Percentiles rank a stretch among this genome's conserved stretches.
These are phyloP conservation scores for Drosophila pruinosa DNA, from an alignment of 1,140 invertebrate genomes.

Conservation along the genomic window DNA sequence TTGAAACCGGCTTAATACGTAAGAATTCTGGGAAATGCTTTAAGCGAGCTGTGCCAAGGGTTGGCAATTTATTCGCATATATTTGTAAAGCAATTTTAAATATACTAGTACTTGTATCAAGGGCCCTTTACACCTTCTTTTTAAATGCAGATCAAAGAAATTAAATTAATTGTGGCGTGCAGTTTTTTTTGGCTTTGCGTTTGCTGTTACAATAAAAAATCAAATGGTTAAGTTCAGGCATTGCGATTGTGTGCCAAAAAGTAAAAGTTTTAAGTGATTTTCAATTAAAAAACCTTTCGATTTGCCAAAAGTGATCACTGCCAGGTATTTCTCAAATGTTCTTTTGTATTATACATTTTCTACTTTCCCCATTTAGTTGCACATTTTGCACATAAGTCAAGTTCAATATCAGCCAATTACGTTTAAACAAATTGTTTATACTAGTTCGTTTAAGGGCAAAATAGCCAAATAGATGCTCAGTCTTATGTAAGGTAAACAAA, in stretches of 20 bases:
- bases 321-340: constrained; percentile 70
- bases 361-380: constrained; percentile 11
- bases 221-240: constrained; percentile 19
- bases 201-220: constrained; percentile 9
- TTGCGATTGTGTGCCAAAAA: constrained; percentile 63
- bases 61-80: too few species aligned
- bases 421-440: constrained; percentile 6
- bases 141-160: constrained; percentile 46
- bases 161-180: not conserved
- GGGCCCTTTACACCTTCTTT: not conserved
- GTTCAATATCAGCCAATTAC: constrained; percentile 62
- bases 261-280: constrained; percentile 63
- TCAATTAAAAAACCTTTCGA: constrained; percentile 37
- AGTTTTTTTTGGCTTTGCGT: not conserved
- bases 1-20: not conserved
- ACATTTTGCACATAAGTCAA: constrained; percentile 49
- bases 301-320: constrained; percentile 61
- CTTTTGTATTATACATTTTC: constrained; percentile 31
- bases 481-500: constrained; percentile 60
- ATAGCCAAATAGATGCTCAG: not conserved
- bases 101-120: too few species aligned
- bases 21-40: not conserved
- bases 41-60: not conserved
- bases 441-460: constrained; percentile 51
- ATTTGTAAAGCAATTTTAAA: too few species aligned